Conservation (phyloP, 2,888 invertebrate genomes). For the Caenorhabditis auriculariae region DNA sequence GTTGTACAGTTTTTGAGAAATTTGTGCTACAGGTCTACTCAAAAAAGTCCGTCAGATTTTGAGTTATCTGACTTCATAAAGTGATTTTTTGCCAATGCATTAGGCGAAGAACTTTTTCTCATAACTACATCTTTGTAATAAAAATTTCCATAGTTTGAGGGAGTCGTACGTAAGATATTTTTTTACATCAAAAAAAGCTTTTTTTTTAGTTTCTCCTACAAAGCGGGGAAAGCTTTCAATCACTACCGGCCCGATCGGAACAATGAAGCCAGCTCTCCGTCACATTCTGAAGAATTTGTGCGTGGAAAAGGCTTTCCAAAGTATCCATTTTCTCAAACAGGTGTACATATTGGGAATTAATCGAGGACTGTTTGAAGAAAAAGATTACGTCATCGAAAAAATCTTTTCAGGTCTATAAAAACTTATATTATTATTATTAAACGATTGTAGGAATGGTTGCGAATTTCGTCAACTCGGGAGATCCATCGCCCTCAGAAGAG, state of each 20-base stretch:
- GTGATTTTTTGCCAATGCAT: no score
- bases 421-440: no score
- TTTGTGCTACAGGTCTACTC: no score
- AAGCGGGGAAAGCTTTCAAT: constrained; percentile 18
- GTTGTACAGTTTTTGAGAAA: no score
- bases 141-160: no score
- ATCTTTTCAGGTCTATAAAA: no score
- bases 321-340: constrained; percentile 2
- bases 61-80: no score
- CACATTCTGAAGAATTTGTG: constrained; percentile 34
- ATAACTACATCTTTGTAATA: no score
- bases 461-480: constrained; percentile 22
- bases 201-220: constrained; percentile 21
- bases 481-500: constrained; percentile 13
- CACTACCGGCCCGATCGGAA: constrained; percentile 13
- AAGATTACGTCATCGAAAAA: constrained; percentile 27
- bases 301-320: constrained; percentile 1
- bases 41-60: no score
- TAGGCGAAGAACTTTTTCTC: no score
- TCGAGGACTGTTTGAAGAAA: constrained; percentile 11
- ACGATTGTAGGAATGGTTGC: constrained; percentile 36
- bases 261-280: constrained; percentile 17
- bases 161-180: no score
- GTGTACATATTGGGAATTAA: constrained; percentile 34
- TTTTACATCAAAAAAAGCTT: no score